Evolutionary conservation across 2,888 invertebrate genomes (phyloP).

Genomic region (Molanna angustata): DNA sequence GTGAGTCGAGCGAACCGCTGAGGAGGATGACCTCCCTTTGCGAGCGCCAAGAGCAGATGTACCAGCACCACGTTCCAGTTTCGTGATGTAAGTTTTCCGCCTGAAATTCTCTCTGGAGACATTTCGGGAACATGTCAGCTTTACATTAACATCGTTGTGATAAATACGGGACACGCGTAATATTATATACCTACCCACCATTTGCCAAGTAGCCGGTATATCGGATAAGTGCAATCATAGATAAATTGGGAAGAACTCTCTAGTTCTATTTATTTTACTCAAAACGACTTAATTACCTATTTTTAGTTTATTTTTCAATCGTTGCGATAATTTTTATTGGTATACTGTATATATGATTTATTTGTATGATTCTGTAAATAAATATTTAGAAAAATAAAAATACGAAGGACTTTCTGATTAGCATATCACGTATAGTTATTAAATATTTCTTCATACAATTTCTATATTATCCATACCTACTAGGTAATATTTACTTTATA

Average conservation of each 20-base stretch:
- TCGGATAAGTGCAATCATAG: background rate
- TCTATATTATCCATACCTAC: conserved; percentile 5
- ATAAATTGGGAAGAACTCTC: background rate
- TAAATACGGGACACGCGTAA: no score
- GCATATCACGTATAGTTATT: no score
- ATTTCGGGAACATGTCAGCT: background rate
- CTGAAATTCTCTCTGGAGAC: conserved; percentile 12
- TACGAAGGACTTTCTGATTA: conserved; percentile 2
- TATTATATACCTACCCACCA: no score
- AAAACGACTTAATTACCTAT: background rate
- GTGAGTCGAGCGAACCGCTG: conserved; percentile 52
- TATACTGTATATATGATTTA: background rate
- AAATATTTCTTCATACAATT: no score
- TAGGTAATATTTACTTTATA: conserved; percentile 1
- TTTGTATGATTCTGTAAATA: background rate
- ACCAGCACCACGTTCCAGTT: conserved; percentile 56
- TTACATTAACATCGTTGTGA: background rate
- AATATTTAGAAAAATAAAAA: background rate
- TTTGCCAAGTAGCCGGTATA: no score
- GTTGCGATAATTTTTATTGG: background rate
- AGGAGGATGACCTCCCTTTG: conserved; percentile 56
- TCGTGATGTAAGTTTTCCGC: conserved; percentile 50
- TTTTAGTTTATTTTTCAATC: conserved; percentile 9
- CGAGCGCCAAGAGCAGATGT: conserved; percentile 54
- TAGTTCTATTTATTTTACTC: no score